Percentiles rank a stretch among this genome's conserved stretches.
Conservation (phyloP, 92 coral and sea anemone genomes). For the Meandrina meandrites region DNA sequence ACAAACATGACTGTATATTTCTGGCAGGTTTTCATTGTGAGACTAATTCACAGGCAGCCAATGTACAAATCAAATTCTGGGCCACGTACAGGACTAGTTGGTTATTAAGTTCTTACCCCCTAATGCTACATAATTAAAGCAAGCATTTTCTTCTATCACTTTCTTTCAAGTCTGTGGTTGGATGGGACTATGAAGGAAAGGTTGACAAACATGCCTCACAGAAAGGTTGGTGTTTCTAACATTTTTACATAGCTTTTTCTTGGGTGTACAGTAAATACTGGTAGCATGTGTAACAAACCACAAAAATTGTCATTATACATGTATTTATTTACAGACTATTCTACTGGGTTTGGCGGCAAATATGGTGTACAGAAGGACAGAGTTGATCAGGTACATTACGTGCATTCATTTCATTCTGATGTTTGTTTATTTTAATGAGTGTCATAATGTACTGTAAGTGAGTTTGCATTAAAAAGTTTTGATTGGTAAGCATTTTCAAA, state of each 20-base stretch:
- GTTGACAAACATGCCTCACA: constrained; percentile 89
- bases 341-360: constrained; percentile 91
- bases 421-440: not conserved
- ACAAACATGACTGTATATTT: no score
- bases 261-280: no score
- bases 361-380: constrained; percentile 91
- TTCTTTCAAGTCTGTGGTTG: constrained; percentile 68
- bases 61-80: no score
- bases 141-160: no score
- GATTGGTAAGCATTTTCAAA: not conserved
- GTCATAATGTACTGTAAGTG: no score
- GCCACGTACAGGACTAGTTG: no score
- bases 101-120: no score
- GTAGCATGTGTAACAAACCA: not conserved
- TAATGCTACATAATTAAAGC: no score
- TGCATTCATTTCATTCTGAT: not conserved
- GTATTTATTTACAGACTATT: constrained; percentile 61
- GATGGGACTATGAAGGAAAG: constrained; percentile 91
- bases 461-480: no score
- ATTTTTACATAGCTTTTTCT: not conserved
- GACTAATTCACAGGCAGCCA: no score
- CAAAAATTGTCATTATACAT: not conserved
- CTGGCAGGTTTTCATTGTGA: no score
- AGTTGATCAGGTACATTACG: constrained; percentile 70
- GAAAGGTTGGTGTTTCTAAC: constrained; percentile 62